Conservation (phyloP, 1,140 invertebrate genomes). For the Drosophila nikananu region DNA sequence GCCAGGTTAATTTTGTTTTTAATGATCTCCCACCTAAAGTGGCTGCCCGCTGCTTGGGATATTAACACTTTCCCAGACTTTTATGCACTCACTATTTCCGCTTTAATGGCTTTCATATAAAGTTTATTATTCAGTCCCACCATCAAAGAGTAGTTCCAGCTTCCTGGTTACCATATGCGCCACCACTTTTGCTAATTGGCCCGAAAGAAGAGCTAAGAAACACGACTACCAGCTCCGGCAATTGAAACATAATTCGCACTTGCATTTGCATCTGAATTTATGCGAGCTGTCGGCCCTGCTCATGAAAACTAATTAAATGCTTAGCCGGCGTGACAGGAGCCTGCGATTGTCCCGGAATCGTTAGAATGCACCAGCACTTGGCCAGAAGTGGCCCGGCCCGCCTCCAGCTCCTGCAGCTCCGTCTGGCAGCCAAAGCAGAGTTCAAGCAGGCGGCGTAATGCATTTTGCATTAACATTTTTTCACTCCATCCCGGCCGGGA, state of each 20-base stretch:
- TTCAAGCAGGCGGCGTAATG: constrained; percentile 76
- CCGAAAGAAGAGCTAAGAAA: constrained; percentile 16
- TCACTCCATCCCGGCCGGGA: constrained; percentile 23
- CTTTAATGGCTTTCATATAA: constrained; percentile 36
- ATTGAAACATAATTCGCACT: constrained; percentile 59
- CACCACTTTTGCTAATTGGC: constrained; percentile 40
- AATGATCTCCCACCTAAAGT: constrained; percentile 1
- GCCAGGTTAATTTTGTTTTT: not conserved
- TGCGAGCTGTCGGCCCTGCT: constrained; percentile 40
- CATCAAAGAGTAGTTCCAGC: constrained; percentile 5
- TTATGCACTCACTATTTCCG: constrained; percentile 17
- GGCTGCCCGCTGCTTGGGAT: constrained; percentile 7
- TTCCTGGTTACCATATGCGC: constrained; percentile 23
- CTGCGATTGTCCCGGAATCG: constrained; percentile 38
- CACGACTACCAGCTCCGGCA: constrained; percentile 17
- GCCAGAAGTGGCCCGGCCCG: constrained; percentile 33
- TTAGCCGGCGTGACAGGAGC: constrained; percentile 45
- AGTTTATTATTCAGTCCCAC: constrained; percentile 27
- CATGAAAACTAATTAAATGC: constrained; percentile 69
- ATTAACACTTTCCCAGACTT: constrained; percentile 42
- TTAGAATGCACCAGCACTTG: constrained; percentile 53
- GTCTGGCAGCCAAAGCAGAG: constrained; percentile 44
- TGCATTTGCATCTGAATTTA: constrained; percentile 62
- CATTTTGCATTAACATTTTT: constrained; percentile 81
- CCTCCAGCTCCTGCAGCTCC: not conserved